A percentile compares a stretch with the other conserved stretches of the same genome.
Evolutionary conservation across 2,113 vertebrate species (phyloP).

Genomic region (Danio rerio): DNA sequence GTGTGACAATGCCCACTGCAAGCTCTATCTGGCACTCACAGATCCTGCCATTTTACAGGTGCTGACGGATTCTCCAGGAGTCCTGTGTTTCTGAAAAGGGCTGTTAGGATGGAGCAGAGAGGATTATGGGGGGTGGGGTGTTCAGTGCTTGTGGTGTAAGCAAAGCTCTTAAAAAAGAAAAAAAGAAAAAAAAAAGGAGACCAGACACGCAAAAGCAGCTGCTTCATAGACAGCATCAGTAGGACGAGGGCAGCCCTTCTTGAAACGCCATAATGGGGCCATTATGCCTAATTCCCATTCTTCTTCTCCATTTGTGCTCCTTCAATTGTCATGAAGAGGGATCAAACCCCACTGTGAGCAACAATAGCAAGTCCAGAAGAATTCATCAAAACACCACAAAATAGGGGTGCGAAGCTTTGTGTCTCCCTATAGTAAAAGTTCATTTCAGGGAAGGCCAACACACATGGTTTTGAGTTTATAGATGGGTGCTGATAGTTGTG

Average conservation of each 20-base stretch:
- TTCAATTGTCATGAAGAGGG: constrained; percentile 24
- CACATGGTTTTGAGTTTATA: background rate
- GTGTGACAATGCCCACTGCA: constrained; percentile 28
- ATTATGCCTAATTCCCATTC: constrained; percentile 51
- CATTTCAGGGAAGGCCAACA: background rate
- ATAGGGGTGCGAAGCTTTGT: constrained; percentile 44
- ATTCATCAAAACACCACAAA: constrained; percentile 54
- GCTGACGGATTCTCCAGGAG: constrained; percentile 33
- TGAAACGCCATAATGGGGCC: constrained; percentile 50
- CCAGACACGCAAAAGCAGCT: constrained; percentile 62
- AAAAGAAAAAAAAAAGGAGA: constrained; percentile 56
- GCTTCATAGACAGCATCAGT: constrained; percentile 59
- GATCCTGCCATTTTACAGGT: constrained; percentile 36
- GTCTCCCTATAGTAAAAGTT: constrained; percentile 20
- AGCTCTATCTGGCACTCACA: constrained; percentile 29
- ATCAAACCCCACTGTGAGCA: constrained; percentile 34
- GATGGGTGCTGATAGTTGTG: background rate
- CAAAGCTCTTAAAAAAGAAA: constrained; percentile 61
- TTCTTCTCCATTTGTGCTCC: background rate
- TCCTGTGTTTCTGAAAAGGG: constrained; percentile 41
- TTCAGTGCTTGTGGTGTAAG: constrained; percentile 64
- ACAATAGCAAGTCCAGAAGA: constrained; percentile 43
- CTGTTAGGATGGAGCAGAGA: background rate
- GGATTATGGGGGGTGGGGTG: background rate
- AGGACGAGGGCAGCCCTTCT: constrained; percentile 40